Conservation (phyloP, 2,888 invertebrate species). For the Nebria brevicollis region DNA sequence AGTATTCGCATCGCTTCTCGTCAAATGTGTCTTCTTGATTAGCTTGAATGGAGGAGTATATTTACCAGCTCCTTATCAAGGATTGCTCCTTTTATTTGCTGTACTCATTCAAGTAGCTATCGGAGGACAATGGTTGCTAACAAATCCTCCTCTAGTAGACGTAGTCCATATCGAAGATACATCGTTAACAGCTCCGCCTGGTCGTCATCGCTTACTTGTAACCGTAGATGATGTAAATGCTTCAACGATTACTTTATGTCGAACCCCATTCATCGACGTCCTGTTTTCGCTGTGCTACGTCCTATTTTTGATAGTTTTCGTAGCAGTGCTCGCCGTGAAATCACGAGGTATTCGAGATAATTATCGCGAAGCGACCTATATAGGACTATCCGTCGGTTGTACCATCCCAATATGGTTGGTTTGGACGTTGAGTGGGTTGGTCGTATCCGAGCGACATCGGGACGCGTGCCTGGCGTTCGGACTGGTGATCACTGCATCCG, state of each 20-base stretch:
- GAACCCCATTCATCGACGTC: constrained; percentile 76
- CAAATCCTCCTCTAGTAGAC: constrained; percentile 76
- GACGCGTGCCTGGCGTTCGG: constrained; percentile 93
- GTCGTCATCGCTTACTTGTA: constrained; percentile 59
- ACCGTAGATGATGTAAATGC: constrained; percentile 61
- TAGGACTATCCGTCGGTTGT: constrained; percentile 87
- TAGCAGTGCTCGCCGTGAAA: constrained; percentile 84
- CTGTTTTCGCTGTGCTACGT: constrained; percentile 84
- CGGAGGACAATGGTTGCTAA: constrained; percentile 85
- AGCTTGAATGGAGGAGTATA: constrained; percentile 92
- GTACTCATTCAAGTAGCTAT: constrained; percentile 90
- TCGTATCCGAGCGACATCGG: constrained; percentile 80
- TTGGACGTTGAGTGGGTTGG: constrained; percentile 85
- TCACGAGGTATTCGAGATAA: constrained; percentile 92
- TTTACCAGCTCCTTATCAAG: constrained; percentile 92
- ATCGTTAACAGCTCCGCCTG: constrained; percentile 55
- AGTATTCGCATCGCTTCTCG: constrained; percentile 89
- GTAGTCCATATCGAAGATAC: constrained; percentile 61
- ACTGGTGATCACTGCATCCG: constrained; percentile 82
- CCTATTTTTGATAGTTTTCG: constrained; percentile 84
- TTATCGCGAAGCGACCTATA: constrained; percentile 92
- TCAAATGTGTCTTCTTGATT: constrained; percentile 93
- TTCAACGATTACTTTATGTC: constrained; percentile 66
- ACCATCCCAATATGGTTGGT: constrained; percentile 88
- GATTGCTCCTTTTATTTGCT: constrained; percentile 87